Evolutionary conservation across 2,797 vertebrate species (phyloP).

Genomic region (Masticophis lateralis): DNA sequence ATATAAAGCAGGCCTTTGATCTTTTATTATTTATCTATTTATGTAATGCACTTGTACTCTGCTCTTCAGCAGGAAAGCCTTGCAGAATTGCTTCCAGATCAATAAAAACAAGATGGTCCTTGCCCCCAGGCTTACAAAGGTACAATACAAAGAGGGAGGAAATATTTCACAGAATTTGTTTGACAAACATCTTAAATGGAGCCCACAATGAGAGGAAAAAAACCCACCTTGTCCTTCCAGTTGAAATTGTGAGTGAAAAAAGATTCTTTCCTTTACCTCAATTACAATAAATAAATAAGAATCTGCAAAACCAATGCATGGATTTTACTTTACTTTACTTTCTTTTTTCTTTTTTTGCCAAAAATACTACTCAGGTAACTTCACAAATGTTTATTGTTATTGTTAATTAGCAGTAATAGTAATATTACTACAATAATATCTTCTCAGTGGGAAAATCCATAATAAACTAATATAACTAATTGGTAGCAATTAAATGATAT

Average conservation of each 20-base stretch:
- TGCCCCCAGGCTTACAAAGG: neutral
- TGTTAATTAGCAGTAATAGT: neutral
- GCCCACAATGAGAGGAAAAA: neutral
- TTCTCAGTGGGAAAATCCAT: neutral
- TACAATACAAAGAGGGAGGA: neutral
- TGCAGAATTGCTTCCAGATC: neutral
- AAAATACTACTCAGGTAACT: neutral
- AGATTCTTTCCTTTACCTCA: neutral
- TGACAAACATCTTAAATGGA: neutral
- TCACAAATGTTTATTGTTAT: neutral
- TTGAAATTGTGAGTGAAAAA: neutral
- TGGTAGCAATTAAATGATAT: neutral
- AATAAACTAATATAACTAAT: neutral
- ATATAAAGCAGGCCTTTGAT: neutral
- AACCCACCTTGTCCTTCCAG: neutral
- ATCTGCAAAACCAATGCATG: neutral
- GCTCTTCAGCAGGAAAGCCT: neutral
- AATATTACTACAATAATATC: neutral
- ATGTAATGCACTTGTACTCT: neutral
- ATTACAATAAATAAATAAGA: neutral
- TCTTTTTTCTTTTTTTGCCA: neutral
- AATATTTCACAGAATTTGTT: neutral
- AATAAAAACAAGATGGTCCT: neutral
- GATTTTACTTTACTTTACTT: neutral
- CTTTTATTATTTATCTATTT: neutral